Percentiles rank a stretch among this genome's conserved stretches.
phyloP scores from a whole-genome alignment of 2,113 vertebrate genomes.

The Sinocyclocheilus anophthalmus region DNA sequence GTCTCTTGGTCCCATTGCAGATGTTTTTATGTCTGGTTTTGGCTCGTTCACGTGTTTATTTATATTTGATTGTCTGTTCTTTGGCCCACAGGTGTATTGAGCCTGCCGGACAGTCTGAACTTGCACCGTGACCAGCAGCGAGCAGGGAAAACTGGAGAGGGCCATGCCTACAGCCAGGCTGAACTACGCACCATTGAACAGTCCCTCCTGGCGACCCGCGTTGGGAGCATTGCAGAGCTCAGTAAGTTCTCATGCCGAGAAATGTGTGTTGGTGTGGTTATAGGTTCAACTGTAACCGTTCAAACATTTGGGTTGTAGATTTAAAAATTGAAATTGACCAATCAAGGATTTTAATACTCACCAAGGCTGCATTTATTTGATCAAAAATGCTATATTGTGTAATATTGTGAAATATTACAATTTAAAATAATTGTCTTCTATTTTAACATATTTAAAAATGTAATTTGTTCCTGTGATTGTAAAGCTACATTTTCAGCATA shows the following conservation, averaged over 20 bases:
- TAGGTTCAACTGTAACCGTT: too few species aligned
- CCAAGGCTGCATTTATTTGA: too few species aligned
- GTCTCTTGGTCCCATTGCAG: background rate
- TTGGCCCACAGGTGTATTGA: constrained; percentile 83
- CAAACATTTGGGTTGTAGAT: too few species aligned
- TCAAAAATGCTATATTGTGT: too few species aligned
- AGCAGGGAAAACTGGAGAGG: constrained; percentile 80
- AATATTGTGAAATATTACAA: too few species aligned
- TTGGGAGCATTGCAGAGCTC: constrained; percentile 95
- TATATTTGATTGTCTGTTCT: background rate
- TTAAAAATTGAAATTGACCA: too few species aligned
- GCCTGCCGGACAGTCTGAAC: constrained; percentile 92
- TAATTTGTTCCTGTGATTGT: too few species aligned
- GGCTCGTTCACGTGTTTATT: background rate
- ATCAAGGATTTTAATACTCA: too few species aligned
- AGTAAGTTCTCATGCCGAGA: constrained; percentile 78
- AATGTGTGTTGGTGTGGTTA: background rate
- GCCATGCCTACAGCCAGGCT: constrained; percentile 87
- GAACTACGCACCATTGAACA: constrained; percentile 94
- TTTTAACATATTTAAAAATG: too few species aligned
- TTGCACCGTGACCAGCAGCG: constrained; percentile 91
- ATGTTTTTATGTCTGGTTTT: constrained; percentile 1
- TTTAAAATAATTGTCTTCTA: too few species aligned
- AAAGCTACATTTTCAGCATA: too few species aligned
- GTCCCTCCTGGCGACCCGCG: constrained; percentile 89